Evolutionary conservation across 2,113 vertebrate genomes (phyloP).

Genomic region (Eira barbara): DNA sequence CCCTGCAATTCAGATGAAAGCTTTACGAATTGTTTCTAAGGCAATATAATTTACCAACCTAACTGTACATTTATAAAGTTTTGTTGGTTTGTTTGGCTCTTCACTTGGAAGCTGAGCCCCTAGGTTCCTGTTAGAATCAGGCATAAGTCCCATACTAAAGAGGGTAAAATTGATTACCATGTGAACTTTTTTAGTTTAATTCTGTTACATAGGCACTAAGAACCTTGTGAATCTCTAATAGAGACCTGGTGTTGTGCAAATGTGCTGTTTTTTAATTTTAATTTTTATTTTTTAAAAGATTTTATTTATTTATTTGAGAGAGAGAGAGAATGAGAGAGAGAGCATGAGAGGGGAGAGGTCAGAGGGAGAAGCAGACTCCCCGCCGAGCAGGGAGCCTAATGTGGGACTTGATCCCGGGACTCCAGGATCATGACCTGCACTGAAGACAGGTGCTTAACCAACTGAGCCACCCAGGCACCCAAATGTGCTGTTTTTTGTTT

Average conservation of each 20-base stretch:
- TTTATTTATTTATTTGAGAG: no score
- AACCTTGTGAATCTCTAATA: neutral
- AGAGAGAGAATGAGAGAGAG: no score
- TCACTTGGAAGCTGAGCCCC: neutral
- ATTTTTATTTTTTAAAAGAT: no score
- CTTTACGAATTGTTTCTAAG: neutral
- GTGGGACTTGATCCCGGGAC: no score
- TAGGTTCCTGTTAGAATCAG: neutral
- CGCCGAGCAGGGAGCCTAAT: no score
- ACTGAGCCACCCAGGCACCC: no score
- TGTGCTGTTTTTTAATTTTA: neutral
- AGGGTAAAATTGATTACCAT: neutral
- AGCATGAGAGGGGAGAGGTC: no score
- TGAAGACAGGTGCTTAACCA: no score
- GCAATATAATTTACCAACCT: neutral
- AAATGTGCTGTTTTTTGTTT: neutral
- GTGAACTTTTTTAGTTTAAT: neutral
- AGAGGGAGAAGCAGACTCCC: no score
- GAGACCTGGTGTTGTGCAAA: neutral
- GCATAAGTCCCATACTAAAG: neutral
- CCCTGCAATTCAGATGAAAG: neutral
- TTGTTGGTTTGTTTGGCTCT: neutral
- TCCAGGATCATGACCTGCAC: no score
- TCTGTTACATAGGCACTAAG: neutral
- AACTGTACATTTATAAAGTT: neutral